A percentile compares a stretch with the other conserved stretches of the same genome.
phyloP scores from a whole-genome alignment of 2,113 vertebrate species.

The Onychostoma macrolepis region DNA sequence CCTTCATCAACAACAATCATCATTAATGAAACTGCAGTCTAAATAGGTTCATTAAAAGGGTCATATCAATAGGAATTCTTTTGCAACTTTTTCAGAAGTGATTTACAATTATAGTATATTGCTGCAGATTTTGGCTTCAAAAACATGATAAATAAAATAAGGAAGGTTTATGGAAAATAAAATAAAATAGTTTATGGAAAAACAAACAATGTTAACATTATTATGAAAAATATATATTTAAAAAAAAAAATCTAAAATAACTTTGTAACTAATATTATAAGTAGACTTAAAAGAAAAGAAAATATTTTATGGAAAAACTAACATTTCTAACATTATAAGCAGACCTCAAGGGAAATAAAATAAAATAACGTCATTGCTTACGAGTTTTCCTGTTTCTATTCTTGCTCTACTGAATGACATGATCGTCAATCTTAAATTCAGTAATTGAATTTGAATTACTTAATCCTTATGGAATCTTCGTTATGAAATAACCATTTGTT shows the following conservation, averaged over 20 bases:
- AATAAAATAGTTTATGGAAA: too few relatives aligned
- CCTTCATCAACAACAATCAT: neutral
- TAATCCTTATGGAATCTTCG: neutral
- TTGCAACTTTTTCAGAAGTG: too few relatives aligned
- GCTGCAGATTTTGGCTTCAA: too few relatives aligned
- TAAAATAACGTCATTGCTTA: neutral
- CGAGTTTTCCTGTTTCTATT: neutral
- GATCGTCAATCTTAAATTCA: neutral
- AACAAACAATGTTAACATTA: too few relatives aligned
- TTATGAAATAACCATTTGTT: neutral
- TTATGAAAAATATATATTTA: too few relatives aligned
- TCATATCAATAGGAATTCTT: neutral
- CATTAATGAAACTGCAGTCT: neutral
- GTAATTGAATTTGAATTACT: neutral
- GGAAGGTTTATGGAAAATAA: neutral
- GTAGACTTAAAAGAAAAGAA: too few relatives aligned
- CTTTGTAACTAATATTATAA: too few relatives aligned
- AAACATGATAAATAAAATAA: neutral
- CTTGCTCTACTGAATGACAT: neutral
- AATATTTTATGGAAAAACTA: too few relatives aligned
- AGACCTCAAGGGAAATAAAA: too few relatives aligned
- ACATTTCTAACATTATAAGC: too few relatives aligned
- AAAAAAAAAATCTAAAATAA: too few relatives aligned
- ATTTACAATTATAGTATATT: too few relatives aligned
- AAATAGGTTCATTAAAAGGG: neutral